These are phyloP conservation scores for Cataglyphis livida DNA, from an alignment of 2,888 invertebrate species.

Conservation along the genomic window DNA sequence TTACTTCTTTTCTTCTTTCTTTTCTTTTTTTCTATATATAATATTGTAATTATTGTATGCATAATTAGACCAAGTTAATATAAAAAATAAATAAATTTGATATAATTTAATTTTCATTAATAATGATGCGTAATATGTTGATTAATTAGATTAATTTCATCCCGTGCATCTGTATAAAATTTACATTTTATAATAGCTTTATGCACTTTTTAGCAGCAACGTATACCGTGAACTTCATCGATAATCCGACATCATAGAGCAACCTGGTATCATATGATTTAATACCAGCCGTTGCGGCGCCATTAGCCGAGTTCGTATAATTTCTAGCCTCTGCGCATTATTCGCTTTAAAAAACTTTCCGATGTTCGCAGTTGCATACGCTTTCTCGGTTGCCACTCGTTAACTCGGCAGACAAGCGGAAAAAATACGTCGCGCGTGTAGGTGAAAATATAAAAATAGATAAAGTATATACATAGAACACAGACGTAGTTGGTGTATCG, in stretches of 20 bases:
- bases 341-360: slow-evolving; percentile 64
- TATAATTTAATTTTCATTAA: slow-evolving; percentile 4
- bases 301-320: slow-evolving; percentile 52
- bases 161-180: neutral
- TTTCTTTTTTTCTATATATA: neutral
- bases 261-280: slow-evolving; percentile 59
- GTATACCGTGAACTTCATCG: slow-evolving; percentile 43
- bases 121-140: neutral
- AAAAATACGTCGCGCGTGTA: slow-evolving; percentile 33
- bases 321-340: slow-evolving; percentile 56
- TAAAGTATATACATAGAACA: neutral
- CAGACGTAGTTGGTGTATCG: slow-evolving; percentile 6
- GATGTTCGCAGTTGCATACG: slow-evolving; percentile 44
- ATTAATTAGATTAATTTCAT: slow-evolving; percentile 25
- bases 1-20: neutral
- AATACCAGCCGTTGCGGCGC: slow-evolving; percentile 53
- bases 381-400: slow-evolving; percentile 36
- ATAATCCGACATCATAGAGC: slow-evolving; percentile 51
- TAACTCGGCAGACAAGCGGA: slow-evolving; percentile 39
- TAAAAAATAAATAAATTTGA: neutral
- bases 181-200: slow-evolving; percentile 16
- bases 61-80: neutral
- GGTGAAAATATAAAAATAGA: slow-evolving; percentile 43
- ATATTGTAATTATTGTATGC: neutral
- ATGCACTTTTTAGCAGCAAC: slow-evolving; percentile 40